These are phyloP conservation scores for Xanthorhoe designata DNA, from an alignment of 2,888 invertebrate genomes.

Conservation along the genomic window DNA sequence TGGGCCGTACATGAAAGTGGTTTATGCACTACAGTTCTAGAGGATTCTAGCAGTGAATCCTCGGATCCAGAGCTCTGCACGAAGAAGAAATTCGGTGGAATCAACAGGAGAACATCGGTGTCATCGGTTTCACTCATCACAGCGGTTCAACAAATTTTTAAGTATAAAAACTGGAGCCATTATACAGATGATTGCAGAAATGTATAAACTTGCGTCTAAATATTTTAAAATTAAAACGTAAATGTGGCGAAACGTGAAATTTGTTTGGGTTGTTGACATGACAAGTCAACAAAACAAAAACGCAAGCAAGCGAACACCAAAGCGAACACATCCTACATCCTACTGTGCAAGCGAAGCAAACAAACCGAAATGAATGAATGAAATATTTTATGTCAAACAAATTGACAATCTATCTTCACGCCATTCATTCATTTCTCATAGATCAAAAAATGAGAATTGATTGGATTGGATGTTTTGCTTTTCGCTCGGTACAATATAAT, in stretches of 20 bases:
- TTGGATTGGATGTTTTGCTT: too few relatives aligned
- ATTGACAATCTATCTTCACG: neutral
- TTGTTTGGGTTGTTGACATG: too few relatives aligned
- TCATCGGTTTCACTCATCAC: constrained; percentile 89
- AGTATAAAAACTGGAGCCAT: constrained; percentile 61
- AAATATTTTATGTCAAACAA: neutral
- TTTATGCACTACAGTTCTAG: constrained; percentile 78
- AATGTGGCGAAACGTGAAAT: neutral
- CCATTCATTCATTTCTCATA: too few relatives aligned
- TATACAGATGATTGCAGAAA: constrained; percentile 44
- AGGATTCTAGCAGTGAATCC: constrained; percentile 73
- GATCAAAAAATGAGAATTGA: too few relatives aligned
- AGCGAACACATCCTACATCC: too few relatives aligned
- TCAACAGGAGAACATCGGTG: constrained; percentile 92
- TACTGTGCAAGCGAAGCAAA: too few relatives aligned
- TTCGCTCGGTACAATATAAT: too few relatives aligned
- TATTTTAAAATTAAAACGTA: neutral
- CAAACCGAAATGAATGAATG: neutral
- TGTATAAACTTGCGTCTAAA: neutral
- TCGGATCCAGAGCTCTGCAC: constrained; percentile 87
- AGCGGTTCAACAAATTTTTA: constrained; percentile 47
- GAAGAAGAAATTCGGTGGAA: constrained; percentile 91
- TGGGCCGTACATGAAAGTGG: constrained; percentile 79
- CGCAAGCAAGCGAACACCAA: neutral
- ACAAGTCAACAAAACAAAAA: neutral